Evolutionary conservation across 35 echinoderm and acorn worm genomes (phyloP).

Genomic region (Holothuria glaberrima): DNA sequence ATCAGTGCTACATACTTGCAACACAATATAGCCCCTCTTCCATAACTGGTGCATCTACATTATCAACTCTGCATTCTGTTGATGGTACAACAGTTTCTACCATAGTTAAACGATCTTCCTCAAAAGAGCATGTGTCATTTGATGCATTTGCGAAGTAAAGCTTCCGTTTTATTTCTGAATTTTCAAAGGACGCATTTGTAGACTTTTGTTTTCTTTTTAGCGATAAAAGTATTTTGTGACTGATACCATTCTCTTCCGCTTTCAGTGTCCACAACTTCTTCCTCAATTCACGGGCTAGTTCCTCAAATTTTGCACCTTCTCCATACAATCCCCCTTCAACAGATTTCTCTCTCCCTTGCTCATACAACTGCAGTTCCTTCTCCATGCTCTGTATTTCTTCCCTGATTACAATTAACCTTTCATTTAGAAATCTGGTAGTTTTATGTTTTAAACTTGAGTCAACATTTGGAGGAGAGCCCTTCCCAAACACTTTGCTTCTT

Average conservation of each 20-base stretch:
- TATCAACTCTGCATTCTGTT: not conserved
- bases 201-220: not conserved
- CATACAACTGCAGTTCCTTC: not conserved
- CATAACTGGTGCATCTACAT: not conserved
- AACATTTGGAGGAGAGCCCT: not conserved
- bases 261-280: slow-evolving; percentile 4
- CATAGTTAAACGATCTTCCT: not conserved
- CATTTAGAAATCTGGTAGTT: not conserved
- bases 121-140: not conserved
- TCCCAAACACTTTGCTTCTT: not conserved
- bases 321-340: not conserved
- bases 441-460: not conserved
- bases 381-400: not conserved
- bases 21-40: too few species aligned
- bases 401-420: not conserved
- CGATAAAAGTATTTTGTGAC: not conserved
- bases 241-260: not conserved
- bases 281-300: not conserved
- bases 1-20: too few species aligned
- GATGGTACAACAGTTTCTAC: not conserved
- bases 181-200: too few species aligned
- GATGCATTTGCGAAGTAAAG: not conserved
- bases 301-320: not conserved
- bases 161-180: not conserved
- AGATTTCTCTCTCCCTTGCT: not conserved